phyloP scores from a whole-genome alignment of 2,888 invertebrate species.

The Macroteleia sp. region DNA sequence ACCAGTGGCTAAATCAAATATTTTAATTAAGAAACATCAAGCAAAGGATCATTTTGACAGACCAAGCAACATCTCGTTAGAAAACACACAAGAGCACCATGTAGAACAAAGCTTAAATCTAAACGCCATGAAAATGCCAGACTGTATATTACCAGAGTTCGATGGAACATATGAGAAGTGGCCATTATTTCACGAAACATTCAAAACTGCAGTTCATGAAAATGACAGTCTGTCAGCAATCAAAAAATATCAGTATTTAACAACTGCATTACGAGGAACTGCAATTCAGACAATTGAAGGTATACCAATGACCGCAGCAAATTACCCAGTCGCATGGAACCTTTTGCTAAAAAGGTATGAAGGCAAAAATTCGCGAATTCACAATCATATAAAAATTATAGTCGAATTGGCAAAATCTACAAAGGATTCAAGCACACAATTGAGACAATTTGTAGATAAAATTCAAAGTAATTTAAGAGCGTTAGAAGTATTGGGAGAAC shows the following conservation, averaged over 20 bases:
- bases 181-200: background rate
- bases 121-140: background rate
- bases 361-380: background rate
- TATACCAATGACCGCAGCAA: too few relatives aligned
- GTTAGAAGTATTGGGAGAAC: background rate
- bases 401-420: too few relatives aligned
- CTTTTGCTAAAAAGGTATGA: too few relatives aligned
- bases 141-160: background rate
- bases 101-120: background rate
- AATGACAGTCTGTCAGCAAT: background rate
- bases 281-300: too few relatives aligned
- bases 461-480: background rate
- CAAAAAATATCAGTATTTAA: too few relatives aligned
- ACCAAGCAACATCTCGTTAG: too few relatives aligned
- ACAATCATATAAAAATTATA: slow-evolving; percentile 20
- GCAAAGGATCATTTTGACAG: too few relatives aligned
- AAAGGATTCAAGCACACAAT: background rate
- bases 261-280: too few relatives aligned
- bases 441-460: background rate
- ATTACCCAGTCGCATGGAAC: too few relatives aligned
- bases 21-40: too few relatives aligned
- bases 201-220: background rate
- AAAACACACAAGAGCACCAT: too few relatives aligned
- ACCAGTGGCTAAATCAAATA: background rate
- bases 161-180: too few relatives aligned